Evolutionary conservation across 1,140 invertebrate genomes (phyloP).

Genomic region (Drosophila sp.): DNA sequence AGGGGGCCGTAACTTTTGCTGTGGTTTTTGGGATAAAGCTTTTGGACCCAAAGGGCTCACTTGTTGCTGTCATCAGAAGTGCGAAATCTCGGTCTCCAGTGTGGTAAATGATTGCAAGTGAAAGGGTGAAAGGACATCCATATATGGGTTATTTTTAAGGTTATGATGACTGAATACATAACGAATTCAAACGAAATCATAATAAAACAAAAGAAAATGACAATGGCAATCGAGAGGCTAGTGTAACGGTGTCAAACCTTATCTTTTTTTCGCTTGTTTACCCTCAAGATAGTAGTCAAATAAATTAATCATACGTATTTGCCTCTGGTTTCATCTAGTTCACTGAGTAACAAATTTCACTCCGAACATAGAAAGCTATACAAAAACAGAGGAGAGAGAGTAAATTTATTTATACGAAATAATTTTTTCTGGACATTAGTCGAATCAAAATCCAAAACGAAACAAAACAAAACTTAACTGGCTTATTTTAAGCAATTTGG

Average conservation of each 20-base stretch:
- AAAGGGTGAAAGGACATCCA: no score
- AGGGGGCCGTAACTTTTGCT: no score
- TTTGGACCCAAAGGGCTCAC: no score
- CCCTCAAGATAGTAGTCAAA: neutral
- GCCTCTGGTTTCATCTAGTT: neutral
- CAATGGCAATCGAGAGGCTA: no score
- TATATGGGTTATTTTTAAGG: no score
- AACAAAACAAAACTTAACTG: slow-evolving; percentile 19
- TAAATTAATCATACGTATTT: neutral
- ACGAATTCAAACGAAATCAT: no score
- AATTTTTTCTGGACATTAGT: neutral
- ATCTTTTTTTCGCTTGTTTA: neutral
- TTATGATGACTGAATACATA: no score
- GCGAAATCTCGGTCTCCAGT: no score
- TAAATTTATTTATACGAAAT: neutral
- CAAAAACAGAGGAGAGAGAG: neutral
- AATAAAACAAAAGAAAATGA: no score
- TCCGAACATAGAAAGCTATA: neutral
- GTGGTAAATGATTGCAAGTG: no score
- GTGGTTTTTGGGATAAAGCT: no score
- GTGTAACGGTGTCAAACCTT: neutral
- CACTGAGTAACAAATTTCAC: neutral
- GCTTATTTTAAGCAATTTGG: slow-evolving; percentile 5
- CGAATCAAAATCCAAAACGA: slow-evolving; percentile 35
- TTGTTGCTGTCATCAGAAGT: no score